Conservation (phyloP, 2,797 vertebrate genomes). For the Fratercula arctica region DNA sequence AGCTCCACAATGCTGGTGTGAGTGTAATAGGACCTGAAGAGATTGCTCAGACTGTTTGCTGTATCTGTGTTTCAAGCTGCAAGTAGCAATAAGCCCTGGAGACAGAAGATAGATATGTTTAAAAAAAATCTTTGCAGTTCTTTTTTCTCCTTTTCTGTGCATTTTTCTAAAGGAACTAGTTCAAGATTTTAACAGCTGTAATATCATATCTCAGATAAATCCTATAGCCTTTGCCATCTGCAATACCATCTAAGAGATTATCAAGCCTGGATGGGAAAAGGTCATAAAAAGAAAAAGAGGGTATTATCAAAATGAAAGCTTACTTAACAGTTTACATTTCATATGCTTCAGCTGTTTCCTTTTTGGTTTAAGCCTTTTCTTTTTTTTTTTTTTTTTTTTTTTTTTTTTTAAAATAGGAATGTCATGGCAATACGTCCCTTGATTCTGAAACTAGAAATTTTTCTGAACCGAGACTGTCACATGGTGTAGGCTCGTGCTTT, state of each 20-base stretch:
- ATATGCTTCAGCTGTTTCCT: not conserved
- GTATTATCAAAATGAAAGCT: not conserved
- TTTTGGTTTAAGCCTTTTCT: not conserved
- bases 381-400: not conserved
- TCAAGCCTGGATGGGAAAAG: not conserved
- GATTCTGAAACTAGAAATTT: not conserved
- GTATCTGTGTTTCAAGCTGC: not conserved
- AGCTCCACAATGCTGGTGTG: not conserved
- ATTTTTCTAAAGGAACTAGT: not conserved
- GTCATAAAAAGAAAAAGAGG: not conserved
- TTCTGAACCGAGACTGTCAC: not conserved
- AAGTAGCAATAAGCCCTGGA: not conserved
- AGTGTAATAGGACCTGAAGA: not conserved
- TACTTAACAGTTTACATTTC: conserved; percentile 4
- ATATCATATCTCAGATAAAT: not conserved
- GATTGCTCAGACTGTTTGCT: not conserved
- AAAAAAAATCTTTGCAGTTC: not conserved
- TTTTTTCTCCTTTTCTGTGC: not conserved
- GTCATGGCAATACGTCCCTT: not conserved
- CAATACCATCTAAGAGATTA: not conserved
- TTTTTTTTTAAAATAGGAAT: not conserved
- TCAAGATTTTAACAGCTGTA: not conserved
- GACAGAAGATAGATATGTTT: not conserved
- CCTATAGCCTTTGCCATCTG: not conserved
- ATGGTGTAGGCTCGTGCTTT: not conserved